These are phyloP conservation scores for Noctua pronuba DNA, from an alignment of 2,888 invertebrate genomes.

Conservation along the genomic window DNA sequence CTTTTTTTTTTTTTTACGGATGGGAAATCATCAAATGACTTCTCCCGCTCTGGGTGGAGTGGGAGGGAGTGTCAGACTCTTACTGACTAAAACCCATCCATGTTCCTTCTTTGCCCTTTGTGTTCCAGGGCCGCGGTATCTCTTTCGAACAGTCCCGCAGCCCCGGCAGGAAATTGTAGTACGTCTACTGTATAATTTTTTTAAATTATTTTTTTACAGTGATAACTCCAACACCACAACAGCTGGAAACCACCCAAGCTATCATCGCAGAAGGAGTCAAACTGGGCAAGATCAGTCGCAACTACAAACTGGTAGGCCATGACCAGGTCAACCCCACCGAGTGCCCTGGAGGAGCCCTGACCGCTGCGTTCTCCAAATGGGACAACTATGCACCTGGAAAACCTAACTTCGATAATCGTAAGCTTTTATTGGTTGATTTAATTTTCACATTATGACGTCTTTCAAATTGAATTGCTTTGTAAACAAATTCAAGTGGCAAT, in stretches of 20 bases:
- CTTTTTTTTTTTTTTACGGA: no score
- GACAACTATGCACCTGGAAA: conserved; percentile 81
- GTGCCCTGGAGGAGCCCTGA: conserved; percentile 92
- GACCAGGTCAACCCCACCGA: conserved; percentile 88
- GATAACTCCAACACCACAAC: conserved; percentile 89
- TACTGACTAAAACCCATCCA: no score
- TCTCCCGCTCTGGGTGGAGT: no score
- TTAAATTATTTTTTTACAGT: conserved; percentile 77
- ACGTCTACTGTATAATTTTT: no score
- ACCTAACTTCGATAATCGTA: conserved; percentile 37
- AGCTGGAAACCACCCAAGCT: conserved; percentile 89
- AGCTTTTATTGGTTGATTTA: conserved; percentile 14
- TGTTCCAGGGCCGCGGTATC: no score
- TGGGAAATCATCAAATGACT: no score
- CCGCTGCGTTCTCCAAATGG: conserved; percentile 92
- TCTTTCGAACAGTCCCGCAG: no score
- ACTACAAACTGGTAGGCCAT: conserved; percentile 92
- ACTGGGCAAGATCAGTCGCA: conserved; percentile 88
- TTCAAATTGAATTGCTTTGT: neutral
- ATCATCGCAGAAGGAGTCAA: conserved; percentile 91
- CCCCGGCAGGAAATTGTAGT: no score
- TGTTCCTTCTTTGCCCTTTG: no score
- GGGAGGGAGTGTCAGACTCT: no score
- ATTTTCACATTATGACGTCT: conserved; percentile 41
- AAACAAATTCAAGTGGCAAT: neutral